These are phyloP conservation scores for Pomatostomus ruficeps DNA, from an alignment of 2,113 vertebrate genomes.

Conservation along the genomic window DNA sequence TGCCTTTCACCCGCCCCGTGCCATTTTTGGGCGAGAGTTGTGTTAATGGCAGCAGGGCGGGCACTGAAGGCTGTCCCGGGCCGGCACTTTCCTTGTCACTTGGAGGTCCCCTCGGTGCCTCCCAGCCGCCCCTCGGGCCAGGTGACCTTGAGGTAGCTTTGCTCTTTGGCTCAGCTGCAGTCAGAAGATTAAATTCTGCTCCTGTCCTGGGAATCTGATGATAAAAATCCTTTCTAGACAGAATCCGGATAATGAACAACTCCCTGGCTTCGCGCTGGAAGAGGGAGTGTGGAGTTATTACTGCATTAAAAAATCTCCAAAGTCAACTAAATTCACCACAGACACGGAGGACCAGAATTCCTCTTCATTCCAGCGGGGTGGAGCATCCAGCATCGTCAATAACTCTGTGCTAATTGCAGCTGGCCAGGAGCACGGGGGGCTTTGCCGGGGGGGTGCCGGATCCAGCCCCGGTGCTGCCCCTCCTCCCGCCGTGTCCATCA, in stretches of 20 bases:
- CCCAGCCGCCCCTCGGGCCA: background rate
- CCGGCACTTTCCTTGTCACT: background rate
- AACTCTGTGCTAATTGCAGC: background rate
- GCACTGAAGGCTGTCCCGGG: rapidly evolving
- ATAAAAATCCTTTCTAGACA: constrained; percentile 62
- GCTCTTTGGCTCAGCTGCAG: constrained; percentile 47
- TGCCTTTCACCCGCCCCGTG: rapidly evolving
- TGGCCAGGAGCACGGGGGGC: background rate
- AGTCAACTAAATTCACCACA: constrained; percentile 31
- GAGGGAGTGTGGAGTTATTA: constrained; percentile 46
- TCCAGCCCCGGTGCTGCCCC: rapidly evolving
- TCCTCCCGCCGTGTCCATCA: background rate
- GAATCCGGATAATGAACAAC: constrained; percentile 60
- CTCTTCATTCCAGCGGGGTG: constrained; percentile 25
- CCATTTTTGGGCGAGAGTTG: background rate
- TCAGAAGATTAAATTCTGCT: constrained; percentile 53
- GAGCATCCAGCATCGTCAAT: background rate
- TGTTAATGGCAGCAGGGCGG: rapidly evolving
- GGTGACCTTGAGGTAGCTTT: constrained; percentile 51
- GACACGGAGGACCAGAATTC: background rate
- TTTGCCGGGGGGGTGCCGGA: background rate
- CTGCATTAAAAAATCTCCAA: constrained; percentile 55
- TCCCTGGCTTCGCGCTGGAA: constrained; percentile 29
- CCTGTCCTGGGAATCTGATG: constrained; percentile 59
- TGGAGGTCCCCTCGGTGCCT: rapidly evolving